Evolutionary conservation across 2,113 vertebrate genomes (phyloP), one percentile per base, ranked within the genome.

Genomic region (Anoplopoma fimbria): DNA sequence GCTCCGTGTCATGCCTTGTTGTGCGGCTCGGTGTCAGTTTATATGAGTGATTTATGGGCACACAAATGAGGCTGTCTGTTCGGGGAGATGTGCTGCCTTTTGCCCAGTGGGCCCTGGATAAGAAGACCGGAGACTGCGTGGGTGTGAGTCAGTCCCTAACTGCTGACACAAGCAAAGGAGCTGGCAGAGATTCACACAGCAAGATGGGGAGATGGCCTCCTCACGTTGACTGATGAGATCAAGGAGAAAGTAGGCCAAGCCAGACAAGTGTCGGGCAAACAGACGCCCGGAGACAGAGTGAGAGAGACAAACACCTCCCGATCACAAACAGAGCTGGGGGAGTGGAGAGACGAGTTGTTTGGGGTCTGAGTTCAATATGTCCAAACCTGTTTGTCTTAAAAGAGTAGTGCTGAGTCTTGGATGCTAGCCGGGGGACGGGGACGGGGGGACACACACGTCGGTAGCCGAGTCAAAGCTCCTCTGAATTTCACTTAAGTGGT

Each of bases 31-130:
- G 63, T 88, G 93, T 92, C 93, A 90, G 34, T 73, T 83, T 9
- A 69, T 57, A 57, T 82, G 86, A 89, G 91, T 93, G 93, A 95
- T 95, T 93, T 94, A 94, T 94, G 84, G 84, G 72, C 83, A 94
- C 94, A 93, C 89, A 94, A 94, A 95, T 93, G 79, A 91, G 86
- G 84, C 76, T 93, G 92, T 93, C 93, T 89, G 91, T 83, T 87
- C 70, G 77, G 80, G 87, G 87, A 88, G 89, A 92, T 81, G 84
- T 81, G 82, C 77, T 67, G 88, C 89, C 77, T 87, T 91, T n/a
- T 85, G 88, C 90, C 86, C 80, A 73, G 75, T 79, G 75, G 81
- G 87, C 73, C 92, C 79, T 6, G 42, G 87, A 86, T 88, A n/a
- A 27, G 6, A 53, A 65, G 77, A 57, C 57, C 6, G 61, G 81